phyloP scores from a whole-genome alignment of 2,797 vertebrate species.

The Hylomyscus alleni region DNA sequence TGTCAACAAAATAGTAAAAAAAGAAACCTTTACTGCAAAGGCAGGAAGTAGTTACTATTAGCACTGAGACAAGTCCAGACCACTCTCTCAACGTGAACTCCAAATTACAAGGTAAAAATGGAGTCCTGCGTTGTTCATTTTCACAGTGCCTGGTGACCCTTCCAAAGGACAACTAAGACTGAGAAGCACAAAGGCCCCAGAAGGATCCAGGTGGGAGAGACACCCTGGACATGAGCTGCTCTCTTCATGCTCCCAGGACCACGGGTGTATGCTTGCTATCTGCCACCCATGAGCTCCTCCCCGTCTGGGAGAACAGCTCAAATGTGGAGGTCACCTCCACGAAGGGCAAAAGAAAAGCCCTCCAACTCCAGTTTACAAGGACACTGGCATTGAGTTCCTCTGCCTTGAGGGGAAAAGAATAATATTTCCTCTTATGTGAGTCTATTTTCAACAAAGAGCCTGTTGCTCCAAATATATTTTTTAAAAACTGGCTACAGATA shows the following conservation, averaged over 20 bases:
- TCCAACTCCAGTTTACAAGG: slow-evolving; percentile 21
- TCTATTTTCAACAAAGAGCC: slow-evolving; percentile 72
- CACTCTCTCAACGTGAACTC: neutral
- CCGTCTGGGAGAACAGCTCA: slow-evolving; percentile 7
- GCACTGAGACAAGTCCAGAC: neutral
- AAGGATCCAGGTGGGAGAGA: neutral
- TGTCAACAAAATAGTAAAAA: neutral
- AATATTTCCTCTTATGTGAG: slow-evolving; percentile 65
- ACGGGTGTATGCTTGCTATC: neutral
- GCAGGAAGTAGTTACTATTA: slow-evolving; percentile 21
- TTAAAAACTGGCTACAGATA: slow-evolving; percentile 67
- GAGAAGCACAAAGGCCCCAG: neutral
- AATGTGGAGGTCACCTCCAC: slow-evolving; percentile 14
- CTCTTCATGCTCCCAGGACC: neutral
- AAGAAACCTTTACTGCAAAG: neutral
- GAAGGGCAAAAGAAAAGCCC: neutral
- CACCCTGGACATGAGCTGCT: neutral
- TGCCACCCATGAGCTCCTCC: neutral
- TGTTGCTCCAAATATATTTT: slow-evolving; percentile 57
- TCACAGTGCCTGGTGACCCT: neutral
- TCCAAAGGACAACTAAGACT: neutral
- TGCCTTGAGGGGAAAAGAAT: slow-evolving; percentile 26
- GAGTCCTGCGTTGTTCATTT: slow-evolving; percentile 5
- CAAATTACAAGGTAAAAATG: slow-evolving; percentile 45
- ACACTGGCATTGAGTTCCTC: slow-evolving; percentile 15